phyloP scores from a whole-genome alignment of 1,140 invertebrate species.

The Zaprionus ghesquierei region DNA sequence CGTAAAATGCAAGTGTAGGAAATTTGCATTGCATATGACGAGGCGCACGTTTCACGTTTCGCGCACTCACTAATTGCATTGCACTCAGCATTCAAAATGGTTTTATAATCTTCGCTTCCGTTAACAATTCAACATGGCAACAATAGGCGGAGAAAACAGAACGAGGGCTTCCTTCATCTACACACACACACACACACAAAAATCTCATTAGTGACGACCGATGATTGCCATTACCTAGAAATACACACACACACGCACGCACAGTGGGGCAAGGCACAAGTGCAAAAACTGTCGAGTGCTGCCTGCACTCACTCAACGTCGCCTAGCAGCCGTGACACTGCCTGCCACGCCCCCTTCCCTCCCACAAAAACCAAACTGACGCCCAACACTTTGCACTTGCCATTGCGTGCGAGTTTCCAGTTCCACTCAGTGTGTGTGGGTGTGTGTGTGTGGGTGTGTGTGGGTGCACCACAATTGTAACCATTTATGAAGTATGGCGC shows the following conservation, averaged over 20 bases:
- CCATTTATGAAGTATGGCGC: slow-evolving; percentile 30
- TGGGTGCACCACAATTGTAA: slow-evolving; percentile 22
- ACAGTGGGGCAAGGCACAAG: slow-evolving; percentile 29
- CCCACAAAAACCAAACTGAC: too few species aligned
- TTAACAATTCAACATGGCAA: slow-evolving; percentile 48
- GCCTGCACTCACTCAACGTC: slow-evolving; percentile 53
- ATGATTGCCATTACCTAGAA: slow-evolving; percentile 38
- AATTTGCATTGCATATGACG: slow-evolving; percentile 39
- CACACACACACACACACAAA: slow-evolving; percentile 6
- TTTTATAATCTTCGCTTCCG: slow-evolving; percentile 76
- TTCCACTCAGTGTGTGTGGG: not conserved
- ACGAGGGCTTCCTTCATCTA: slow-evolving; percentile 24
- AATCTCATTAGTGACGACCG: slow-evolving; percentile 60
- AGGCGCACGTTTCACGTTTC: slow-evolving; percentile 22
- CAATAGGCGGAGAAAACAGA: not conserved
- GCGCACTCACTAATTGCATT: slow-evolving; percentile 61
- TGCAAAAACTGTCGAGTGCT: slow-evolving; percentile 51
- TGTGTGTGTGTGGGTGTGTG: slow-evolving; percentile 1
- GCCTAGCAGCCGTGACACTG: slow-evolving; percentile 54
- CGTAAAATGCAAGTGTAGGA: slow-evolving; percentile 3
- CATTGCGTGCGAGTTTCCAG: slow-evolving; percentile 8
- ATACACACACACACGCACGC: slow-evolving; percentile 14
- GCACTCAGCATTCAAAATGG: slow-evolving; percentile 60
- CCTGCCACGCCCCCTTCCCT: slow-evolving; percentile 32
- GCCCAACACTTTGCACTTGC: slow-evolving; percentile 10